Conservation (phyloP, 1,140 invertebrate species). For the Fopius arisanus region DNA sequence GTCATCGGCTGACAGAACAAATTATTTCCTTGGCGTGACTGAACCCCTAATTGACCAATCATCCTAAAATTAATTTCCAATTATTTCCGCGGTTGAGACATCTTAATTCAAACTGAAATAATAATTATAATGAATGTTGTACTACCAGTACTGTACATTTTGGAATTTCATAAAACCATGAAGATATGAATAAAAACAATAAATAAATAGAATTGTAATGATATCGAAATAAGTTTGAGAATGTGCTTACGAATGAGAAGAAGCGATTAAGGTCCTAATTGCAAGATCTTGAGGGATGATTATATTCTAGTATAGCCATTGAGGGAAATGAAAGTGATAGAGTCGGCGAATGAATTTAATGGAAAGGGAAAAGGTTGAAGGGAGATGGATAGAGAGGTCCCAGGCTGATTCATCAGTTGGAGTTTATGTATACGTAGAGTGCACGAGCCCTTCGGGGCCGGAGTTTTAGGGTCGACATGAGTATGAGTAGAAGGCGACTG, state of each 20-base stretch:
- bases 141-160: too few relatives aligned
- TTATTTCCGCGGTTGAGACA: not conserved
- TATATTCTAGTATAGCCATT: not conserved
- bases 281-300: not conserved
- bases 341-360: slow-evolving; percentile 20
- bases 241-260: not conserved
- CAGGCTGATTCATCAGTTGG: slow-evolving; percentile 45
- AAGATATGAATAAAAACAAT: not conserved
- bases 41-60: slow-evolving; percentile 23
- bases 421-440: slow-evolving; percentile 10
- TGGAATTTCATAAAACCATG: too few relatives aligned
- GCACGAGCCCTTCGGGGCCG: slow-evolving; percentile 55
- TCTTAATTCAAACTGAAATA: too few relatives aligned
- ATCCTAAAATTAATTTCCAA: slow-evolving; percentile 7
- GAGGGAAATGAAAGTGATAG: not conserved
- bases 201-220: not conserved
- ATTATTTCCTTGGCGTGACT: slow-evolving; percentile 21
- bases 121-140: too few relatives aligned
- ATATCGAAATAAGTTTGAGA: not conserved
- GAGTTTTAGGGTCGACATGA: slow-evolving; percentile 51
- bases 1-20: slow-evolving; percentile 11
- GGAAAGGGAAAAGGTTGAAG: not conserved
- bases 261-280: not conserved
- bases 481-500: slow-evolving; percentile 22
- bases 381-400: not conserved